Base-by-base conservation (phyloP, 2,113 vertebrate genomes). In the Oncorhynchus keta region DNA sequence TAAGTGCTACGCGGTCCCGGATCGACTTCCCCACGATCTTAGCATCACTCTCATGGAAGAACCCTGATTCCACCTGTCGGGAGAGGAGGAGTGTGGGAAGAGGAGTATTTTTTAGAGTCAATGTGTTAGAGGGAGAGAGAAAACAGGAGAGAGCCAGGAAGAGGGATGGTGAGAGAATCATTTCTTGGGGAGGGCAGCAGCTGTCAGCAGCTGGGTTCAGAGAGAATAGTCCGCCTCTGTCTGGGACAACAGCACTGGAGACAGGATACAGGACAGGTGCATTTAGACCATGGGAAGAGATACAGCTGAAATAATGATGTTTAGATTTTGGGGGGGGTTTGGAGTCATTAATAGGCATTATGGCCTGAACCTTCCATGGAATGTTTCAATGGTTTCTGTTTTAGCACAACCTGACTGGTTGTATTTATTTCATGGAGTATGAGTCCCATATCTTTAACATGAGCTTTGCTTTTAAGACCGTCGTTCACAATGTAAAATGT, bases 1-100 rank as follows among this genome's bases (percentile, higher is more conserved):
- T 97, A 84, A 98, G 85, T 0, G 97, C 94, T 70, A 98, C 97
- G 0, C 97, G 92, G 87, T 98, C 97, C 8, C 96, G 93, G 80
- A 98, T 97, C 0, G 97, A 98, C 92, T 98, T 98, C 5, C 95
- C 97, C 77, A 98, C 95, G 1, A 95, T 97, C 92, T 98, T 98
- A 48, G 95, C 91, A 14, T 98, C 97, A 0, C 91, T 98, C 83
- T 98, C 97, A 0, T 89, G 89, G 83, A 92, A 91, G 83, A 92
- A 85, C 79, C 91, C 91, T 49, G 89, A 91, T 79, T 92, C 90
- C 84, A 90, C 89, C 89, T 91, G 79, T 87, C 49, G 74, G 24
- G 73, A 67, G 79, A 45, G 39, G 9, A 81, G 30, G 72, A 22
- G 18, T 32, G 70, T 82, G 75, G 86, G 76, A 80, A 76, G 8